phyloP scores from a whole-genome alignment of 2,797 vertebrate genomes.

The Picus viridis region DNA sequence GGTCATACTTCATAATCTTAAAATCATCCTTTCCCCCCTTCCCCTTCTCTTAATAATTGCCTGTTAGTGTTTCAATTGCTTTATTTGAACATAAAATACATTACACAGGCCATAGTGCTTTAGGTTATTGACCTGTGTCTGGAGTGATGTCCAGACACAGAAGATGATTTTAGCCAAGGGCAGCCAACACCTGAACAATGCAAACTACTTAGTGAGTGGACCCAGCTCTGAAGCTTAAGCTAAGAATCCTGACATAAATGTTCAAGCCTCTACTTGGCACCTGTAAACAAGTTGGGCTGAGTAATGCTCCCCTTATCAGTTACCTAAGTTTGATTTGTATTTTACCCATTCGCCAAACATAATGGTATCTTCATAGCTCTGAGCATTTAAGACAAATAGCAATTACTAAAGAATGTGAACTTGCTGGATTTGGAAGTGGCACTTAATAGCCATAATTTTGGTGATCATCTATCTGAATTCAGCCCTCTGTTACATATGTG shows the following conservation, averaged over 20 bases:
- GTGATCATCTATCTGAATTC: neutral
- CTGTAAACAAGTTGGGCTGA: neutral
- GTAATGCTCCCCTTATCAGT: neutral
- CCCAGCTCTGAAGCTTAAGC: neutral
- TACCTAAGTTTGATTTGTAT: neutral
- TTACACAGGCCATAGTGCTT: neutral
- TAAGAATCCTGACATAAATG: neutral
- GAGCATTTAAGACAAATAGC: neutral
- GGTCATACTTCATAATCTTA: neutral
- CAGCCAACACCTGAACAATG: neutral
- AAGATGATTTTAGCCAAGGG: neutral
- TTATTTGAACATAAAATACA: neutral
- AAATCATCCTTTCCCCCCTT: neutral
- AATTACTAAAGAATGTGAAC: neutral
- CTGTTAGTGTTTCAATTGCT: neutral
- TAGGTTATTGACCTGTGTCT: neutral
- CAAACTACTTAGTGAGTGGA: neutral
- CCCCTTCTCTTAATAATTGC: neutral
- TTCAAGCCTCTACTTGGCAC: too few species aligned
- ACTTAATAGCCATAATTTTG: neutral
- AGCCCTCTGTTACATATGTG: accelerated
- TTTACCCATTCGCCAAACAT: neutral
- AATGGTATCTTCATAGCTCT: neutral
- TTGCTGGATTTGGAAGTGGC: neutral
- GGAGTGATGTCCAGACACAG: neutral